These are phyloP conservation scores for Xiphophorus birchmanni DNA, from an alignment of 2,797 vertebrate genomes.

Conservation along the genomic window DNA sequence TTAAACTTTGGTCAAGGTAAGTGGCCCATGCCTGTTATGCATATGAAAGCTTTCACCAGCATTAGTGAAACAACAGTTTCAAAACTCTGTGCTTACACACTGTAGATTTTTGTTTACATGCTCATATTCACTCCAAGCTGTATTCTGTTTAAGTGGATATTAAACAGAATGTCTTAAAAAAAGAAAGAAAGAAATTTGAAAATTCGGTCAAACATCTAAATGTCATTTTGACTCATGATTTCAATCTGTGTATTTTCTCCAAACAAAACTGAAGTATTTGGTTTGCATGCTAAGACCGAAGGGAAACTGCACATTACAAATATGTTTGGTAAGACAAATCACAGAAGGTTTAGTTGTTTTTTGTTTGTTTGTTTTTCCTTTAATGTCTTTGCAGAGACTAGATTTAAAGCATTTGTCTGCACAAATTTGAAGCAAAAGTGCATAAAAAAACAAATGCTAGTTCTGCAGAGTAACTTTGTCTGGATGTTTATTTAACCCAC, in stretches of 20 bases:
- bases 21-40: conserved; percentile 14
- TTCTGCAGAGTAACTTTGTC: conserved; percentile 1
- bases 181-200: background rate
- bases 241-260: conserved; percentile 23
- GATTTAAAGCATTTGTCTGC: background rate
- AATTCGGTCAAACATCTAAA: conserved; percentile 28
- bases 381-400: conserved; percentile 14
- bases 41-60: conserved; percentile 10
- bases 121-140: conserved; percentile 6
- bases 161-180: background rate
- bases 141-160: background rate
- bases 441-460: background rate
- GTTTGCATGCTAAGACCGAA: conserved; percentile 36
- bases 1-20: background rate
- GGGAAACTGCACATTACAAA: conserved; percentile 3
- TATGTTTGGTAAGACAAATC: background rate
- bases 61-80: conserved; percentile 8
- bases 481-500: background rate
- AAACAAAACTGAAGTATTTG: background rate
- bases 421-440: background rate
- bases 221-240: conserved; percentile 17
- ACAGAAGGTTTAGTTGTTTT: conserved; percentile 10
- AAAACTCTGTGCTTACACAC: background rate
- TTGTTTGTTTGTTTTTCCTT: background rate
- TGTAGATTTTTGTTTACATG: conserved; percentile 15